Conservation (phyloP, 2,888 invertebrate genomes). For the Ethmia dodecea region DNA sequence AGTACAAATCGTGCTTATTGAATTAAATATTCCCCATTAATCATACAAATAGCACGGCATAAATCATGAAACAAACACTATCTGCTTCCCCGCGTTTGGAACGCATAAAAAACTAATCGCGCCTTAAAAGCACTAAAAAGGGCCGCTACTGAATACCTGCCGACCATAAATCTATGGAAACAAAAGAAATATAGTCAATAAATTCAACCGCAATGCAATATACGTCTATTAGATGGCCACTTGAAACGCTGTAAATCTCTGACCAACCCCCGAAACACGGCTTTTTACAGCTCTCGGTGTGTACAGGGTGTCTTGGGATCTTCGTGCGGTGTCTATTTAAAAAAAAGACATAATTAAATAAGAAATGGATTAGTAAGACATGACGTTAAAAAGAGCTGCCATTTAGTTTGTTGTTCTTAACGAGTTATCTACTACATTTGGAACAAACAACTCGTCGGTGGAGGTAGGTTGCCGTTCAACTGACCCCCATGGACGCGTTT, state of each 20-base stretch:
- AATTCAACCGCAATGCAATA: constrained; percentile 67
- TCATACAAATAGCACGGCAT: too few relatives aligned
- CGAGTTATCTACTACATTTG: not conserved
- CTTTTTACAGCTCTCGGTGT: constrained; percentile 50
- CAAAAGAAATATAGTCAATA: constrained; percentile 70
- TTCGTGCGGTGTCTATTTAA: not conserved
- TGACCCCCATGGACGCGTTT: too few relatives aligned
- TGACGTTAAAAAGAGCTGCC: too few relatives aligned
- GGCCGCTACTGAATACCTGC: constrained; percentile 33
- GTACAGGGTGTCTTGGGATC: constrained; percentile 6
- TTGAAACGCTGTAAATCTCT: constrained; percentile 66
- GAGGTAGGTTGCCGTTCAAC: too few relatives aligned
- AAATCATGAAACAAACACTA: too few relatives aligned
- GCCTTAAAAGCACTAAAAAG: constrained; percentile 39
- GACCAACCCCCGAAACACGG: constrained; percentile 48
- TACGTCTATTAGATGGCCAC: constrained; percentile 69
- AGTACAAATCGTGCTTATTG: too few relatives aligned
- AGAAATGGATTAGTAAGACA: not conserved
- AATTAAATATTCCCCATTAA: too few relatives aligned
- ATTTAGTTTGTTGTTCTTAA: not conserved
- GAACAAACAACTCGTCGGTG: too few relatives aligned
- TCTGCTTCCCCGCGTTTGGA: too few relatives aligned
- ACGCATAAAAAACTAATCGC: constrained; percentile 31
- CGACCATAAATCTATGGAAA: constrained; percentile 58
- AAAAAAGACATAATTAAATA: not conserved